Percentiles rank a stretch among this genome's conserved stretches.
Conservation (phyloP, 2,888 invertebrate genomes). For the Tanypteryx hageni region DNA sequence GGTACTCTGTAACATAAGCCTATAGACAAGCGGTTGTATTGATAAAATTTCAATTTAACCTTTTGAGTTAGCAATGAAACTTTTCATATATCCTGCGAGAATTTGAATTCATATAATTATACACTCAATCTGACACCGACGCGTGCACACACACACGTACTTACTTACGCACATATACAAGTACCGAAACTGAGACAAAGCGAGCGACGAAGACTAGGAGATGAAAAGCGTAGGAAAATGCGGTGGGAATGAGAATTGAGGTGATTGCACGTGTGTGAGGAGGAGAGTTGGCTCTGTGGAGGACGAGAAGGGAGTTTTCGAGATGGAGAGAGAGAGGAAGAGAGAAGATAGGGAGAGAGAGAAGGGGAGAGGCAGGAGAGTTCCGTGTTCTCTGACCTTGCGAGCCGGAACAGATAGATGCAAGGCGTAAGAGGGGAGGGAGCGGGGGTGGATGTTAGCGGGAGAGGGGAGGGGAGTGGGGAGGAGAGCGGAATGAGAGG, state of each 20-base stretch:
- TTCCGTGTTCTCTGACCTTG: conserved; percentile 64
- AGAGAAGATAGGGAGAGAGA: neutral
- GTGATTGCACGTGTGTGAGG: conserved; percentile 54
- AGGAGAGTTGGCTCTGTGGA: conserved; percentile 9
- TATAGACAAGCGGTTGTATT: no score
- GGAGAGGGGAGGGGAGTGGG: neutral
- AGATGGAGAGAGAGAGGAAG: neutral
- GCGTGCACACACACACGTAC: neutral
- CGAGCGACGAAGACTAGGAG: conserved; percentile 4
- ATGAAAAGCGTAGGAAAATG: conserved; percentile 28
- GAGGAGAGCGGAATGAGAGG: neutral
- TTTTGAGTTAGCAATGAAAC: no score
- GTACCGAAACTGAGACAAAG: neutral
- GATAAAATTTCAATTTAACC: no score
- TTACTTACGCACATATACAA: neutral
- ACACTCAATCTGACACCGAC: no score
- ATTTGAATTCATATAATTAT: no score
- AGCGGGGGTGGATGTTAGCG: neutral
- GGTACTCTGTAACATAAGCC: no score
- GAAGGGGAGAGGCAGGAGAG: conserved; percentile 8
- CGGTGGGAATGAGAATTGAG: conserved; percentile 57
- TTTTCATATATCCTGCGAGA: no score
- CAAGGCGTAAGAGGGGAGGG: conserved; percentile 16
- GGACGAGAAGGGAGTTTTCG: conserved; percentile 13
- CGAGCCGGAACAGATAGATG: conserved; percentile 55